Base-by-base conservation (phyloP, 2,888 invertebrate species). In the Chymomyza procnemis region DNA sequence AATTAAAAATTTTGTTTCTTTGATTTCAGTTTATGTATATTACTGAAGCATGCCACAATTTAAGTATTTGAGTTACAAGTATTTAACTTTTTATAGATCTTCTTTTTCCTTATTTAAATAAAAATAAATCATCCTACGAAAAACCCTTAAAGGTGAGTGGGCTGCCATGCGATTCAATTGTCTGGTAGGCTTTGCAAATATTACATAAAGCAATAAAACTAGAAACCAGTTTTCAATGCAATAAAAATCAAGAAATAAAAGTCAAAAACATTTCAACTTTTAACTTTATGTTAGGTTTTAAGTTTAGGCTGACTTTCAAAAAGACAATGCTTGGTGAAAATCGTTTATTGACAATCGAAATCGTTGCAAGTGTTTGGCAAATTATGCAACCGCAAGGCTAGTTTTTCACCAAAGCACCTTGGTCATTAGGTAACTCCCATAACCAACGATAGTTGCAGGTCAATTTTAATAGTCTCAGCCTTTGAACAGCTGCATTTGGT, bases 401-500 rank as follows among this genome's bases (percentile, higher is more conserved):
- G 14, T 4, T 50, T 50, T 50, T 50, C 50, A 50, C 50, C 16
- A 2, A 16, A 50, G 50, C 50, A 19, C 19, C 14, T 58, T 41
- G 46, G 55, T 71, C 69, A 60, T 50, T 50, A 6, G 19, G 50
- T 50, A 16, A 18, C 18, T 19, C 50, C 50, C 16, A 50, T 18
- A 18, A 50, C 50, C 12, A 41, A 12, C 34, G 34, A 41, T 9
- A 34, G 19, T 55, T 65, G 59, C 55, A 19, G 71, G 66, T 34
- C n/a, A 55, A 62, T 46, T 26, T 66, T 46, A 66, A 76, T 60
- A 64, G 75, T 60, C 62, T 63, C 63, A 68, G 69, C 73, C 71
- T 60, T 77, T 71, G 73, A 46, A 18, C 19, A 19, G 19, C 16
- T 50, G 19, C 19, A 19, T 50, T 50, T 50, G 50, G 50, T 19